A percentile compares a stretch with the other conserved stretches of the same genome.
Evolutionary conservation across 2,113 vertebrate genomes (phyloP).

Genomic region (Chaetorhynchus papuensis): DNA sequence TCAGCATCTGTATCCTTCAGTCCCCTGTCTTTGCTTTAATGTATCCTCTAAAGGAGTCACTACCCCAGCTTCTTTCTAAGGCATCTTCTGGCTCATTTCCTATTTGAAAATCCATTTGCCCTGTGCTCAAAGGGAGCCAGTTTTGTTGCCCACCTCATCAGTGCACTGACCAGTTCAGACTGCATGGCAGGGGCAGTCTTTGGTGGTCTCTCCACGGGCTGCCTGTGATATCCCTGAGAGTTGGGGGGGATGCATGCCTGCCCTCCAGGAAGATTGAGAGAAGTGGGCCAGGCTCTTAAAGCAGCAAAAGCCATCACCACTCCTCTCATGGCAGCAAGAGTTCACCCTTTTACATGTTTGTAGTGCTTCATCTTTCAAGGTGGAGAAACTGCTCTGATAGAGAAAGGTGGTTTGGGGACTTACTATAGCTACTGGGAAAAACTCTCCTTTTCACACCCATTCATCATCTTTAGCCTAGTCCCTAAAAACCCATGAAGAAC

Average conservation of each 20-base stretch:
- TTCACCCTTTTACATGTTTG: not conserved
- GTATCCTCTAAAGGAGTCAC: not conserved
- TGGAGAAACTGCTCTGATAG: not conserved
- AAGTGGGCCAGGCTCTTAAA: not conserved
- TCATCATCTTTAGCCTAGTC: not conserved
- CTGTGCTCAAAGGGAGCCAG: not conserved
- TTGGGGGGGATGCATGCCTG: not conserved
- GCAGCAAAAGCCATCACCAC: not conserved
- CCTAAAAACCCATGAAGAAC: not conserved
- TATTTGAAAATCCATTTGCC: not conserved
- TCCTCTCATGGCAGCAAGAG: not conserved
- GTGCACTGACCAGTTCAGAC: not conserved
- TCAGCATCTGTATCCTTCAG: not conserved
- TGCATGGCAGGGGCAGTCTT: fast-evolving
- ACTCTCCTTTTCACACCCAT: not conserved
- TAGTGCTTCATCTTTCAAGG: not conserved
- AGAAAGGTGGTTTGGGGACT: not conserved
- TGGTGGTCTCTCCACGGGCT: not conserved
- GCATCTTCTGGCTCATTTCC: not conserved
- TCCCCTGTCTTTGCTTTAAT: not conserved
- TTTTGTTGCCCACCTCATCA: not conserved
- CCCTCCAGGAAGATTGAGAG: not conserved
- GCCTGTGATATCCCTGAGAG: not conserved
- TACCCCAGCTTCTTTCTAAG: not conserved
- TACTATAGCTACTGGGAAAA: not conserved